These are phyloP conservation scores for Chaetophractus vellerosus DNA, from an alignment of 2,797 vertebrate species.

Conservation along the genomic window DNA sequence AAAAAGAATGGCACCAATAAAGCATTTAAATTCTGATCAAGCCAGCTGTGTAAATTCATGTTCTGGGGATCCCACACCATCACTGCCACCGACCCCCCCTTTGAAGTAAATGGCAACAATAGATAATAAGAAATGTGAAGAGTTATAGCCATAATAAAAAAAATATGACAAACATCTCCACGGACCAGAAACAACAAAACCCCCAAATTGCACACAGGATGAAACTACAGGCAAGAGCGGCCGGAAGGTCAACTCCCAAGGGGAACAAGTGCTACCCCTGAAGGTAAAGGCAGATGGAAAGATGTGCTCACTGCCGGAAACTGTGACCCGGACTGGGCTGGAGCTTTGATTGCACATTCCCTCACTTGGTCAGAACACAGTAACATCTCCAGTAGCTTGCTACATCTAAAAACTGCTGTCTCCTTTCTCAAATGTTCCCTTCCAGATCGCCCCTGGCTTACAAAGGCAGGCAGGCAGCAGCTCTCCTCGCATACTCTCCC, in stretches of 20 bases:
- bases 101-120: background rate
- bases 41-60: background rate
- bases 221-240: background rate
- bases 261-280: background rate
- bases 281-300: background rate
- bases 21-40: slow-evolving; percentile 13
- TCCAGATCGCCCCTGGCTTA: background rate
- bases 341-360: background rate
- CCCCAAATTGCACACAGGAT: background rate
- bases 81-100: background rate
- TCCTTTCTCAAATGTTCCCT: background rate
- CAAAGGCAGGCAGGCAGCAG: background rate
- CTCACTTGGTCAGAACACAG: background rate
- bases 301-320: background rate
- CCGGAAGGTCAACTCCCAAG: background rate
- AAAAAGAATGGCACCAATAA: background rate
- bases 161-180: background rate
- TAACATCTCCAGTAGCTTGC: background rate
- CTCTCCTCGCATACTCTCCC: background rate
- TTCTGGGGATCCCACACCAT: background rate
- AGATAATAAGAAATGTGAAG: slow-evolving; percentile 13
- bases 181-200: slow-evolving; percentile 31
- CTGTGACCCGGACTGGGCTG: background rate
- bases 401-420: background rate
- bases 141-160: slow-evolving; percentile 2